Base-by-base conservation (phyloP, 1,140 invertebrate species). In the Conus ventricosus region DNA sequence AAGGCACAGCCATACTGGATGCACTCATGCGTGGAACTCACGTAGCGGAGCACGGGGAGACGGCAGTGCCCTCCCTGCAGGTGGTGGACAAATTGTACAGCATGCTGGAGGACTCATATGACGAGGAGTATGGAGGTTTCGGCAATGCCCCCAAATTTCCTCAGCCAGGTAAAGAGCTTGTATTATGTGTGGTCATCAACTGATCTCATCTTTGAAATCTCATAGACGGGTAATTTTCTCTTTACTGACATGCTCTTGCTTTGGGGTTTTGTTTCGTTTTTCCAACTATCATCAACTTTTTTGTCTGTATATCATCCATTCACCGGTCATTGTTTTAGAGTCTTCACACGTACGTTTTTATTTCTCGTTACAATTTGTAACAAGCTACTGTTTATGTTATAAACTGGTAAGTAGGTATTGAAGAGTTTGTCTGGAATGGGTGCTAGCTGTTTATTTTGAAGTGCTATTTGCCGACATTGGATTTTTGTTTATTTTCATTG, bases 141-240 rank as follows among this genome's bases (percentile, higher is more conserved):
- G 97, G 97, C 25, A 94, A 95, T 39, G 96, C 97, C 4, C 98
- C 98, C 0, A 99, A 99, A 95, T 99, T 99, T 95, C 99, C 98
- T 0, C 98, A 99, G 93, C 97, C 98, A 89, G 95, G 95, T 95
- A 90, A 27, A 84, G 57, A 3, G n/a, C 39, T 55, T 81, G 20
- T 83, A 25, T 78, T 78, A 39, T 39, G n/a, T 75, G 71, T 75
- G 20, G 71, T 75, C 25, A n/a, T 23, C 7, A 20, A n/a, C 25
- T n/a, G 71, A n/a, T 75, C 71, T 75, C 7, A 15, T 39, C 39
- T 39, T 39, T 39, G 3, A 39, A 39, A 39, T 39, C 39, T 39
- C 39, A 39, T 39, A 39, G 39, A 39, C 39, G 0, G 39, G 39
- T 63, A 15, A 2, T 63, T 63, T 63, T 15, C 20, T 63, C 20